Percentiles rank a stretch among this genome's conserved stretches.
Evolutionary conservation across 2,888 invertebrate species (phyloP).

Genomic region (Cantharis rustica): DNA sequence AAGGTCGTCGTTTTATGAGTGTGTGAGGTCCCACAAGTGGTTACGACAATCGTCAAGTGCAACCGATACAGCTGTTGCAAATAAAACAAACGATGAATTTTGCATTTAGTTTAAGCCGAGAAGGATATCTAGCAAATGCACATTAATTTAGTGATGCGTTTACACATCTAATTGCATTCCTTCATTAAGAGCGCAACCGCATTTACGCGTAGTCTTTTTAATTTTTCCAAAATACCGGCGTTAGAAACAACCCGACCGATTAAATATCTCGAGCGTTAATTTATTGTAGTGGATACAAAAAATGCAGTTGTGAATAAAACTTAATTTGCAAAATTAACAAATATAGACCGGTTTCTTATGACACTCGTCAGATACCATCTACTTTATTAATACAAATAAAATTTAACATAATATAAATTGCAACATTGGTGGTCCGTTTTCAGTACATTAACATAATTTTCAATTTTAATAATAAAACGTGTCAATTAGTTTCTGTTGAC

Average conservation of each 20-base stretch:
- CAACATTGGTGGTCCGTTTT: not conserved
- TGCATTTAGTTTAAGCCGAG: slow-evolving; percentile 11
- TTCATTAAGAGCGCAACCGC: slow-evolving; percentile 12
- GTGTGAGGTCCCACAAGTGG: slow-evolving; percentile 32
- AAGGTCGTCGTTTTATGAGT: slow-evolving; percentile 30
- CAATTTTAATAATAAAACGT: not conserved
- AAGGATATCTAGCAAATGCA: slow-evolving; percentile 7
- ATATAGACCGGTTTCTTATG: not conserved
- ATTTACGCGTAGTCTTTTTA: not conserved
- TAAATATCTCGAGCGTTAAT: not conserved
- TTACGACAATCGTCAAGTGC: slow-evolving; percentile 29
- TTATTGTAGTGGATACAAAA: not conserved
- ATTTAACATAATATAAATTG: slow-evolving; percentile 1
- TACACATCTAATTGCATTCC: slow-evolving; percentile 26
- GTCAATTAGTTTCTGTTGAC: not conserved
- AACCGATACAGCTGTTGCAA: slow-evolving; percentile 27
- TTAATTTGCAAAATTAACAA: not conserved
- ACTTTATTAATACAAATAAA: not conserved
- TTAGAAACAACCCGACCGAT: not conserved
- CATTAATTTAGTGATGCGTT: slow-evolving; percentile 16
- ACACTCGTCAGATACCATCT: not conserved
- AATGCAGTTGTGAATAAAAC: not conserved
- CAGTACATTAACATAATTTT: not conserved
- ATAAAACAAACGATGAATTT: slow-evolving; percentile 12
- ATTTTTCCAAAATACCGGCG: not conserved